Evolutionary conservation across 2,113 vertebrate genomes (phyloP), one percentile per base, ranked within the genome.

Genomic region (Cyanocitta stelleri): DNA sequence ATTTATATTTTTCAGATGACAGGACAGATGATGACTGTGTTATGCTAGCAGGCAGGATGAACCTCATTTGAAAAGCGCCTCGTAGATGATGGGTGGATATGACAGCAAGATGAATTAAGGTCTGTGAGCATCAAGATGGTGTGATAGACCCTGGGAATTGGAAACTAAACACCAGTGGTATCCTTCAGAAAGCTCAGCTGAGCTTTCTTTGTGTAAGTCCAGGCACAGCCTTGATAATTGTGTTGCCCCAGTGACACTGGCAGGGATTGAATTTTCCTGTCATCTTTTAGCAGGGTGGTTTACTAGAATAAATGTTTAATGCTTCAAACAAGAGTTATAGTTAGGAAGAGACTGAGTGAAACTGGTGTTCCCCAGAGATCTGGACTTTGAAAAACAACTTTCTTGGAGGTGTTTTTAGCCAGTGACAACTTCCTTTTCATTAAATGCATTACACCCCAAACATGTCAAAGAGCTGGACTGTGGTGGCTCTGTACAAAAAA

Each of bases 1-100:
- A 79, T 97, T 97, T 91, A 95, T 97, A 97, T 96, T 94, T 96
- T 95, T 95, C 79, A 88, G 92, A 87, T 96, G 96, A 97, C 96
- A 96, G 88, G 91, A 52, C 79, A 88, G 95, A 97, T 97, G 97
- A 98, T 97, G 97, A 92, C 94, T 96, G 66, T 80, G 90, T 96
- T 97, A 94, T 92, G 72, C 76, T 93, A 96, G 95, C 94, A 95
- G 94, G 69, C 94, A 91, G 91, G 89, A 97, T 95, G 95, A 97
- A 96, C 89, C 92, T 97, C 90, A 97, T 97, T 97, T 3, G 4
- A 92, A 92, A 97, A 96, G 89, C 27, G 37, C 55, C 81, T 95
- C 4, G 0, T 94, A 93, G 94, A 87, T 91, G 94, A 96, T 87
- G 81, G 67, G 74, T 79, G 81, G 84, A 93, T 88, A 72, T 93